phyloP scores from a whole-genome alignment of 2,113 vertebrate species.

The Lepus timidus region DNA sequence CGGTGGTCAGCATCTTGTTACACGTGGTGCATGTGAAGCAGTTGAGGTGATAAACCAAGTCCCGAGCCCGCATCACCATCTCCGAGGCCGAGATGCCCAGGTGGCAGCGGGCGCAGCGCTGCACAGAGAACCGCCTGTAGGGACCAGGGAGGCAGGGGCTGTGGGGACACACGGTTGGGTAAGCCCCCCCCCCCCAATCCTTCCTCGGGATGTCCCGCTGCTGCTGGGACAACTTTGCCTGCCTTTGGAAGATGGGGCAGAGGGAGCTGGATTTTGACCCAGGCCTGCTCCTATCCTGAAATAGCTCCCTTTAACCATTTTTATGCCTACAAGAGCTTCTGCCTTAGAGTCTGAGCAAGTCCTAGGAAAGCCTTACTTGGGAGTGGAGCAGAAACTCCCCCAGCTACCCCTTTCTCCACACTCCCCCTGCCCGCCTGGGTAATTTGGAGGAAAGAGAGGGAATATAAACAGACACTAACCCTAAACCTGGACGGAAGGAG shows the following conservation, averaged over 20 bases:
- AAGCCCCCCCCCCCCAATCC: conserved; percentile 33
- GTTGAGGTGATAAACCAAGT: conserved; percentile 99
- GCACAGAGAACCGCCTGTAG: conserved; percentile 98
- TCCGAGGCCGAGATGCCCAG: conserved; percentile 99
- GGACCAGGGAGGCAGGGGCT: conserved; percentile 81
- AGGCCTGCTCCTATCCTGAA: neutral
- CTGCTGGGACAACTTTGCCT: neutral
- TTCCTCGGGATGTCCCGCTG: conserved; percentile 52
- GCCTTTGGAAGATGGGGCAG: conserved; percentile 12
- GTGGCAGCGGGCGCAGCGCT: conserved; percentile 98
- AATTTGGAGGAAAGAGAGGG: conserved; percentile 47
- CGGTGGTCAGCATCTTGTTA: conserved; percentile 99
- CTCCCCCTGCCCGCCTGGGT: conserved; percentile 8
- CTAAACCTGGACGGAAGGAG: conserved; percentile 4
- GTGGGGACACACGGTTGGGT: conserved; percentile 74
- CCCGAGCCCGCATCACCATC: conserved; percentile 99
- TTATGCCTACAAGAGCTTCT: conserved; percentile 14
- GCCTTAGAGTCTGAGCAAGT: conserved; percentile 20
- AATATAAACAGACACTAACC: conserved; percentile 55
- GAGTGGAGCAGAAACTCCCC: neutral
- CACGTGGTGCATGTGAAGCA: conserved; percentile 99
- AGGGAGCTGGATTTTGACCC: conserved; percentile 13
- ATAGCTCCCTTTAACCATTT: neutral
- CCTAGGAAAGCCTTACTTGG: neutral
- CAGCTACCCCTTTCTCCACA: conserved; percentile 40